Evolutionary conservation across 2,888 invertebrate species (phyloP), one percentile per base, ranked within the genome.

Genomic region (Timandra comae): DNA sequence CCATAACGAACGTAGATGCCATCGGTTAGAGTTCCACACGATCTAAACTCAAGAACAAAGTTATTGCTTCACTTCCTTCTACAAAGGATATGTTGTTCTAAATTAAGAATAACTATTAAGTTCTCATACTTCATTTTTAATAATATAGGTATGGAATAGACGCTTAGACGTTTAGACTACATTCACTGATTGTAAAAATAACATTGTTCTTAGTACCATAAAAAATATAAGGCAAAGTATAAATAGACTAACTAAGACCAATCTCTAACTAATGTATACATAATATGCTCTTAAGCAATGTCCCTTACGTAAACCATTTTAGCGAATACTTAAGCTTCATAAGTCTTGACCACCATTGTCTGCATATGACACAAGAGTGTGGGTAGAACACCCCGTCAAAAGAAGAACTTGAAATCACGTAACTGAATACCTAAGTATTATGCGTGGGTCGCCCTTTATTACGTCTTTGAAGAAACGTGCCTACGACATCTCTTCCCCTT

Each of bases 1-100:
- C n/a, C n/a, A n/a, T n/a, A n/a, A n/a, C n/a, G n/a, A n/a, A n/a
- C n/a, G n/a, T n/a, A n/a, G n/a, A n/a, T n/a, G n/a, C n/a, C n/a
- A n/a, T n/a, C n/a, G n/a, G n/a, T n/a, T n/a, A n/a, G n/a, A 16
- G 16, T 11, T 24, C 9, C 11, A 11, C 3, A 11, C 24, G 7
- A 24, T 24, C 35, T 31, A 33, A 38, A 33, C 28, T 31, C 35
- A 43, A 44, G 36, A 35, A 30, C 33, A 48, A 36, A 31, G 27
- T 28, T 36, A 28, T 39, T 41, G 36, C 33, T 43, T 38, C 29
- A 49, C 44, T 49, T 53, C 48, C 54, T 42, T 41, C 33, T 33
- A 22, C 5, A 36, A 33, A 52, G 50, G 53, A 58, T 47, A 44
- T 33, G 13, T 36, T 30, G 35, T 38, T 42, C 31, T 35, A 35